Conservation (phyloP, 2,797 vertebrate species). For the Anguilla megastoma region DNA sequence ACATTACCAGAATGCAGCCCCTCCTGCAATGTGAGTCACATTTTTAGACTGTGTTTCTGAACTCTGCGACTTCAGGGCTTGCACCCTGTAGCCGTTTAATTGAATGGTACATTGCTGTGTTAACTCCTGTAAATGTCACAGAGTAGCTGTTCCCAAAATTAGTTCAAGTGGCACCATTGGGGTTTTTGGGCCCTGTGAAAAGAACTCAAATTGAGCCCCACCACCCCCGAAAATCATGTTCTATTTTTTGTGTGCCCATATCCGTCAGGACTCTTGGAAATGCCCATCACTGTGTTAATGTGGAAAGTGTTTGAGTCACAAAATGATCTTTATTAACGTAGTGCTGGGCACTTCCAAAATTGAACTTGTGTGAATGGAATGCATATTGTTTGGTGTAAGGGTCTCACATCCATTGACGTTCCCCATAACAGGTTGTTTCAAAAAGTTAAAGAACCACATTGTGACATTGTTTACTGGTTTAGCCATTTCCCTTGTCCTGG, state of each 20-base stretch:
- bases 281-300: background rate
- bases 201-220: no score
- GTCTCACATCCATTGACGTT: background rate
- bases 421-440: background rate
- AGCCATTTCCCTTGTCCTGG: background rate
- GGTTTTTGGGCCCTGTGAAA: background rate
- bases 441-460: background rate
- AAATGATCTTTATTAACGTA: background rate
- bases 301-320: background rate
- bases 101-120: background rate
- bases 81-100: background rate
- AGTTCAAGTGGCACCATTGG: background rate
- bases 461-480: background rate
- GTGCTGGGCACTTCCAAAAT: background rate
- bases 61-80: background rate
- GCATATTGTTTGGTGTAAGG: background rate
- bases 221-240: background rate
- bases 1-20: slow-evolving; percentile 82
- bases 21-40: slow-evolving; percentile 82
- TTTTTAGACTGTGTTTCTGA: background rate
- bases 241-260: background rate
- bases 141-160: background rate
- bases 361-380: background rate
- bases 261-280: background rate
- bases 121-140: background rate